Percentiles rank a stretch among this genome's conserved stretches.
These are phyloP conservation scores for Pteronotus mesoamericanus DNA, from an alignment of 2,797 vertebrate genomes.

Conservation along the genomic window DNA sequence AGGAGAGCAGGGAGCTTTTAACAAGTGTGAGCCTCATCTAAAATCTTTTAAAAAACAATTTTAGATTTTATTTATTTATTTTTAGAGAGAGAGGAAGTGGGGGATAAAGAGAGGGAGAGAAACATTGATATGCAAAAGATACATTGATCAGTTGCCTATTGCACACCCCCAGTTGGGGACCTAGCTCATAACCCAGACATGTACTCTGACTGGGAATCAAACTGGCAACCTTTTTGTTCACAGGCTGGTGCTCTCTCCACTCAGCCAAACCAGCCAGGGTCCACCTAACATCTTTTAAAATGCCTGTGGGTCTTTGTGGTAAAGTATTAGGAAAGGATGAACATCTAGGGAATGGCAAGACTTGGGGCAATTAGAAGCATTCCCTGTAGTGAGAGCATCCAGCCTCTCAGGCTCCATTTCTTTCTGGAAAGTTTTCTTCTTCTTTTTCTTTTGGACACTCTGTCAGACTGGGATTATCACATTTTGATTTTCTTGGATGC, in stretches of 20 bases:
- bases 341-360: neutral
- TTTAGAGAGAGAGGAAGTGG: too few species aligned
- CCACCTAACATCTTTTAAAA: neutral
- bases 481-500: slow-evolving; percentile 67
- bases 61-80: too few species aligned
- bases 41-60: neutral
- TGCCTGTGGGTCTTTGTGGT: neutral
- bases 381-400: neutral
- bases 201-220: too few species aligned
- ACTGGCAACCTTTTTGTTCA: too few species aligned
- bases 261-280: too few species aligned
- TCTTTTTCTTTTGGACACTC: slow-evolving; percentile 52
- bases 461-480: slow-evolving; percentile 59
- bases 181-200: too few species aligned
- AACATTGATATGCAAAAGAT: too few species aligned
- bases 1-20: neutral
- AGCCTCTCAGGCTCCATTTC: slow-evolving; percentile 42
- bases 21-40: neutral
- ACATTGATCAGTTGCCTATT: too few species aligned
- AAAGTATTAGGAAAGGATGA: neutral
- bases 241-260: too few species aligned
- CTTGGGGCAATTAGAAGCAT: neutral
- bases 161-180: too few species aligned
- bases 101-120: too few species aligned
- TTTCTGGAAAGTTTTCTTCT: slow-evolving; percentile 32